Base-by-base conservation (phyloP, 2,113 vertebrate genomes). In the Setophaga petechia region DNA sequence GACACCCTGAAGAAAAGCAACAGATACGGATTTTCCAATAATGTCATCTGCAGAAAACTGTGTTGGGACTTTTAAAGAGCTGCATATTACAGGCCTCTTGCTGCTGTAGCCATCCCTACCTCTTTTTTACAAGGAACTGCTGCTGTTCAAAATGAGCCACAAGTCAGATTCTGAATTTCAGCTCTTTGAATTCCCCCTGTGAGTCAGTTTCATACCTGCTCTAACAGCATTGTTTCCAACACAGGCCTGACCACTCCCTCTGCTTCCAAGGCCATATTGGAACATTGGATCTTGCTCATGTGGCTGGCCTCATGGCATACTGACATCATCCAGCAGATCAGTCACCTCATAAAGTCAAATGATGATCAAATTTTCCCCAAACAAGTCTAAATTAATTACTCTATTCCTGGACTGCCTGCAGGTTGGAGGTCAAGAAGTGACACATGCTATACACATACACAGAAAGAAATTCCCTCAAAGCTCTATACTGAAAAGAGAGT, bases 191-290 rank as follows among this genome's bases (percentile, higher is more conserved):
- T 81, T 77, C 39, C 39, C 35, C 2, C 0, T 3, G 22, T 57
- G 85, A 90, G 41, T 89, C 79, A 71, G 47, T 74, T 90, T 84
- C 80, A 65, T 59, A 88, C 24, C 44, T 85, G n/a, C 31, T 88
- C 22, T 35, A 81, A 87, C 0, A 15, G 43, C 14, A 8, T 7
- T 39, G 33, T 78, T 96, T 90, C 87, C 85, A 84, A 17, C 28
- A 44, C 23, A 12, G 52, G n/a, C 52, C 69, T 7, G 10, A 69
- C 68, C 5, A 1, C 59, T 91, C 87, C 35, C 46, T 55, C 47
- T 51, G 16, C 69, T 76, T 82, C 75, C 59, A 62, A 74, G 84
- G 35, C 46, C 55, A 12, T 63, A 59, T 15, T 89, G 75, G 84
- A 84, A 75, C 6, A 30, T 2, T 13, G 3, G 52, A 59, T 6